Conservation (phyloP, 1,140 invertebrate species). For the Antheraea mylitta region DNA sequence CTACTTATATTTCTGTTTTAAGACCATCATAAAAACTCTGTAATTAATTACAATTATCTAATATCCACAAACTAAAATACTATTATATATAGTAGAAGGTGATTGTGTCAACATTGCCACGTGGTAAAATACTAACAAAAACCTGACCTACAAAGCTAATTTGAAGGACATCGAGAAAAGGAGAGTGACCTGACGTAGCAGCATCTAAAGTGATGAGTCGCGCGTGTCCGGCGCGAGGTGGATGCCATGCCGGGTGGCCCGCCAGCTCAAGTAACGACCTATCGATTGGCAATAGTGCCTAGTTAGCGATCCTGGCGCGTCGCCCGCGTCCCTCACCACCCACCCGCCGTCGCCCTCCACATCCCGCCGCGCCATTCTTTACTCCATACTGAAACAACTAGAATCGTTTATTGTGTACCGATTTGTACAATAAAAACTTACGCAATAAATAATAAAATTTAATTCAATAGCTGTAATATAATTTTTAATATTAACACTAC, state of each 20-base stretch:
- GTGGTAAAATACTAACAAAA: slow-evolving; percentile 61
- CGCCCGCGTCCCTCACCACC: slow-evolving; percentile 33
- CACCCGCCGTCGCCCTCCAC: neutral
- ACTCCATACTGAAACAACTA: slow-evolving; percentile 15
- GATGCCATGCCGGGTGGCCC: slow-evolving; percentile 19
- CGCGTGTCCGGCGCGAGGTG: slow-evolving; percentile 58
- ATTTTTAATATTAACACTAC: too few species aligned
- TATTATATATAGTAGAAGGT: slow-evolving; percentile 17
- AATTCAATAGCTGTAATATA: too few species aligned
- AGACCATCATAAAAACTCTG: too few species aligned
- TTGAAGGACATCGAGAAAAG: slow-evolving; percentile 78
- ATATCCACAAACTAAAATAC: neutral
- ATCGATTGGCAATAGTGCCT: slow-evolving; percentile 77
- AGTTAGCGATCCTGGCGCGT: slow-evolving; percentile 57
- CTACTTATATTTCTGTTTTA: too few species aligned
- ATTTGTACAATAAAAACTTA: too few species aligned
- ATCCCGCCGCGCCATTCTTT: slow-evolving; percentile 1
- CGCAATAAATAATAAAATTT: too few species aligned
- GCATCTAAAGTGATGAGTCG: slow-evolving; percentile 76
- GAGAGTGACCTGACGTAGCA: slow-evolving; percentile 77
- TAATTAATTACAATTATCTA: neutral
- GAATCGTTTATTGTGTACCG: slow-evolving; percentile 5
- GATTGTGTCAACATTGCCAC: slow-evolving; percentile 60
- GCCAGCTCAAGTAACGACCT: slow-evolving; percentile 63
- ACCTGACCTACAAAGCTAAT: slow-evolving; percentile 79